Conservation (phyloP, 2,888 invertebrate genomes). For the Podotricha telesiphe region DNA sequence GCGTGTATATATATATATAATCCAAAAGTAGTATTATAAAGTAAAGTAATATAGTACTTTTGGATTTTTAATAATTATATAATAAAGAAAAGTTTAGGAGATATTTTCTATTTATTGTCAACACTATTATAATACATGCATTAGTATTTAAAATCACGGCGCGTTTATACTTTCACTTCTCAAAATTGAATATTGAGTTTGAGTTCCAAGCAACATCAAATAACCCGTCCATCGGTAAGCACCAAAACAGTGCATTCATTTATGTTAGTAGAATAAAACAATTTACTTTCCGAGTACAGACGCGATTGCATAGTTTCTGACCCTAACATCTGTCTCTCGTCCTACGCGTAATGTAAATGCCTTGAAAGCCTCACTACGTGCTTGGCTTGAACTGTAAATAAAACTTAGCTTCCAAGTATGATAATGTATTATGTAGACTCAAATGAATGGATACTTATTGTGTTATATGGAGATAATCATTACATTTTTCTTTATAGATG, state of each 20-base stretch:
- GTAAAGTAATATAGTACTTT: background rate
- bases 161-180: background rate
- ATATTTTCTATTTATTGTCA: too few species aligned
- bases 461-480: background rate
- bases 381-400: background rate
- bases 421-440: background rate
- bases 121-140: background rate
- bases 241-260: background rate
- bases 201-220: background rate
- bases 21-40: too few species aligned
- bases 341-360: constrained; percentile 9
- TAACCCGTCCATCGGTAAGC: background rate
- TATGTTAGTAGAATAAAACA: background rate
- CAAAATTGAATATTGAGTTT: background rate
- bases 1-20: too few species aligned
- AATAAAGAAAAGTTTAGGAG: too few species aligned
- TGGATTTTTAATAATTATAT: background rate
- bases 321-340: constrained; percentile 1
- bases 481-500: background rate
- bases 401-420: background rate
- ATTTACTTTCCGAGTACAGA: background rate
- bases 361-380: constrained; percentile 7
- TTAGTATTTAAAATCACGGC: background rate
- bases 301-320: constrained; percentile 9
- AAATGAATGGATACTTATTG: background rate